These are phyloP conservation scores for Chrysogorgia sp. DNA, from an alignment of 92 coral and sea anemone genomes.

Conservation along the genomic window DNA sequence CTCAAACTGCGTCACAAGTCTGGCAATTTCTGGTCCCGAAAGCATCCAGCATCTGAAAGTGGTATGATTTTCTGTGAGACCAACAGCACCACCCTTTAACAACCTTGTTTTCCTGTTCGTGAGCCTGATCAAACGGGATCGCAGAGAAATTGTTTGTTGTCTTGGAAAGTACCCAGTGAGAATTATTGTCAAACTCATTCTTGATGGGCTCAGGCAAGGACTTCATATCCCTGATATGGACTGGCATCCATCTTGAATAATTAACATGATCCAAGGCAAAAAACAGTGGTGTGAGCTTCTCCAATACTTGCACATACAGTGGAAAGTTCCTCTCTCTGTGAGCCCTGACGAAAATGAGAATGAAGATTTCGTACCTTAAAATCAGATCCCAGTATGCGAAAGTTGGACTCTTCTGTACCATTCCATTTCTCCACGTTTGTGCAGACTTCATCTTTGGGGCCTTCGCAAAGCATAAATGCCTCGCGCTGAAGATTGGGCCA, in stretches of 20 bases:
- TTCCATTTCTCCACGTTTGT: slow-evolving; percentile 26
- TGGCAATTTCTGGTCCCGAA: slow-evolving; percentile 56
- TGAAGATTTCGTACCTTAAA: not conserved
- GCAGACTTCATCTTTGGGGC: slow-evolving; percentile 33
- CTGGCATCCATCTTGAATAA: slow-evolving; percentile 59
- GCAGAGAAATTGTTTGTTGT: slow-evolving; percentile 54
- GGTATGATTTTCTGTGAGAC: slow-evolving; percentile 56
- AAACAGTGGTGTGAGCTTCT: slow-evolving; percentile 46
- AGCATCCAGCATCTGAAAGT: slow-evolving; percentile 60
- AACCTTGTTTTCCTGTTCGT: slow-evolving; percentile 63
- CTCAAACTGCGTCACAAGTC: slow-evolving; percentile 52
- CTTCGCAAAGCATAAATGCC: not conserved
- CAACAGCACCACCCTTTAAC: slow-evolving; percentile 58
- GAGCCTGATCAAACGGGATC: slow-evolving; percentile 68
- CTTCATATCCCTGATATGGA: slow-evolving; percentile 60
- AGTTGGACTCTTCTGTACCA: slow-evolving; percentile 50
- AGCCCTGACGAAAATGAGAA: slow-evolving; percentile 45
- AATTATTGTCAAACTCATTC: slow-evolving; percentile 50
- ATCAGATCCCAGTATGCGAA: slow-evolving; percentile 43
- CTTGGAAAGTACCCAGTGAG: slow-evolving; percentile 70
- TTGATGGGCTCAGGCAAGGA: slow-evolving; percentile 52
- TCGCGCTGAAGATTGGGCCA: slow-evolving; percentile 39
- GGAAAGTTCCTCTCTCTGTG: slow-evolving; percentile 55
- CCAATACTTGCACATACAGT: slow-evolving; percentile 54
- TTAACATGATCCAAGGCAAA: slow-evolving; percentile 61